These are phyloP conservation scores for Symphodus melops DNA, from an alignment of 2,113 vertebrate genomes.

Conservation along the genomic window DNA sequence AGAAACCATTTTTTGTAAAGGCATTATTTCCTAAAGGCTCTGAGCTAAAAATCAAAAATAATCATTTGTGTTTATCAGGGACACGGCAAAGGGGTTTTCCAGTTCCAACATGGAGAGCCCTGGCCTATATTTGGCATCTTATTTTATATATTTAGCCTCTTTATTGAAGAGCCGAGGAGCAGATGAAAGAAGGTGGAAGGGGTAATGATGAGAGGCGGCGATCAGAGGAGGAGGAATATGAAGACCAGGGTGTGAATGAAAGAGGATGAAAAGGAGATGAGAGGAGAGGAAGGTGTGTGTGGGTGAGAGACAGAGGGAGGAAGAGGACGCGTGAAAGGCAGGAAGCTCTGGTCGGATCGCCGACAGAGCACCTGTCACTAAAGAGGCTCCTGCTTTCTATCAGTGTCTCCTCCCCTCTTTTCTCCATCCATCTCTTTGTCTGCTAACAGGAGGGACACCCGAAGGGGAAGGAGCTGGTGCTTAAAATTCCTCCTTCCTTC, in stretches of 20 bases:
- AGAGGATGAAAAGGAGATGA: conserved; percentile 67
- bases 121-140: conserved; percentile 64
- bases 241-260: conserved; percentile 25
- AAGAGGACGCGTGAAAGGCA: conserved; percentile 70
- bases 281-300: conserved; percentile 45
- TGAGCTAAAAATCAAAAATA: conserved; percentile 1
- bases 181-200: conserved; percentile 10
- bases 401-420: conserved; percentile 50
- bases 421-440: conserved; percentile 70
- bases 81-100: conserved; percentile 33
- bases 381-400: conserved; percentile 78
- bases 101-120: conserved; percentile 20
- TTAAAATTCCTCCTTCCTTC: conserved; percentile 80
- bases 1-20: neutral
- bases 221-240: conserved; percentile 39
- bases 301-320: conserved; percentile 43
- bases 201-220: conserved; percentile 56
- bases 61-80: conserved; percentile 18
- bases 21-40: conserved; percentile 7
- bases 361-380: conserved; percentile 78
- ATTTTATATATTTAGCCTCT: conserved; percentile 56
- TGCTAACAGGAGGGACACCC: conserved; percentile 65
- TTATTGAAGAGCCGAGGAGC: conserved; percentile 23
- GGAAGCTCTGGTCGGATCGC: conserved; percentile 74
- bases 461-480: conserved; percentile 65